Evolutionary conservation across 2,113 vertebrate genomes (phyloP), one percentile per base, ranked within the genome.

Genomic region (Orthochromis malagaraziensis): DNA sequence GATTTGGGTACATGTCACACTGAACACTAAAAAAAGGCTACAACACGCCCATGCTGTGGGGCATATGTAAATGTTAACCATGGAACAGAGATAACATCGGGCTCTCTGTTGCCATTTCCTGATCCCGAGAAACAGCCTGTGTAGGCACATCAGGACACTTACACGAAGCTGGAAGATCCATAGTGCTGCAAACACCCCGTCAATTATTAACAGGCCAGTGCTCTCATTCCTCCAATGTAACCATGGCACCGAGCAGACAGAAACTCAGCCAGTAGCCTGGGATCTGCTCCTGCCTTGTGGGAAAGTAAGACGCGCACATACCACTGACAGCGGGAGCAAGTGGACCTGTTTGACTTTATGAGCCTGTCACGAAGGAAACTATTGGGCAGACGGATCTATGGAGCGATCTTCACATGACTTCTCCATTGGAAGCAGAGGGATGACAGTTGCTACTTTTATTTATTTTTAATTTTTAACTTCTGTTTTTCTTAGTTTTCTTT

Each of bases 171-270:
- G 70, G 85, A 87, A 89, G 84, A 91, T 75, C 85, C 83, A 29
- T 70, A 86, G 88, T 84, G 90, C 53, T 84, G 92, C 92, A 93
- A 95, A 94, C 93, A 91, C 58, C 89, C 85, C 47, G 77, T 96
- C 89, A 96, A 96, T 96, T 95, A 97, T 97, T 96, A 94, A 96
- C 93, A 85, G 84, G 45, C 87, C 88, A 83, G 85, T 29, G 93
- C 92, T 94, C 95, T 95, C 92, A 95, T 95, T 95, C 95, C 91
- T 84, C 49, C 21, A 13, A 70, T 26, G 93, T 95, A 93, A 95
- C 93, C 94, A 95, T 95, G 87, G 95, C 87, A 87, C 47, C 95
- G 83, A 89, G 88, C 77, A 79, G 77, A 84, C 92, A 90, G 90
- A 88, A 93, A 93, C 90, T 70, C 79, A 91, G 92, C 35, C 93